phyloP scores from a whole-genome alignment of 1,140 invertebrate genomes.

The Globodera rostochiensis region DNA sequence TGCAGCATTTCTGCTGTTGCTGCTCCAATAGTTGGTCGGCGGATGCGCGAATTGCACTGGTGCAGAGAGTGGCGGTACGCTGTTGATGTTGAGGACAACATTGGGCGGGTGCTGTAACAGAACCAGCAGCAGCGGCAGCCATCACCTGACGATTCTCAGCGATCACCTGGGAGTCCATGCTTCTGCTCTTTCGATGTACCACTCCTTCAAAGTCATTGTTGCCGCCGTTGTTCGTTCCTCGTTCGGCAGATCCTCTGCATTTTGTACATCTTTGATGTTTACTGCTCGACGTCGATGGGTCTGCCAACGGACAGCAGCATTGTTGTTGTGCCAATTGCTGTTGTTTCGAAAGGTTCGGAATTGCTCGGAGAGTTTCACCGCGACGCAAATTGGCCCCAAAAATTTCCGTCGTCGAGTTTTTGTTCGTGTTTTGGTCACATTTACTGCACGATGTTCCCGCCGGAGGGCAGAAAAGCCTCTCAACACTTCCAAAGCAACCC shows the following conservation, averaged over 20 bases:
- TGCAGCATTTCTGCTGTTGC: neutral
- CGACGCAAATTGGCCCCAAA: neutral
- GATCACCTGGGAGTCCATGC: slow-evolving; percentile 60
- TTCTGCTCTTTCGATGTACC: slow-evolving; percentile 53
- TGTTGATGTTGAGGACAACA: neutral
- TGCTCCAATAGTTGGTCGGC: neutral
- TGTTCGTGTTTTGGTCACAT: neutral
- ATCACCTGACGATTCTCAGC: slow-evolving; percentile 8
- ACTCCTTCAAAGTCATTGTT: slow-evolving; percentile 24
- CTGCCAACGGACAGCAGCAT: neutral
- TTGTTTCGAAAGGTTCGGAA: neutral
- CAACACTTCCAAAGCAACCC: slow-evolving; percentile 2
- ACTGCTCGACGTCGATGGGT: neutral
- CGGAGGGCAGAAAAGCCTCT: neutral
- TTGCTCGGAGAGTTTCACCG: neutral
- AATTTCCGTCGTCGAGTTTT: neutral
- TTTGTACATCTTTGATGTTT: neutral
- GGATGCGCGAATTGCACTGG: neutral
- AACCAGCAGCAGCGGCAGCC: slow-evolving; percentile 3
- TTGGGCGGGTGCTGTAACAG: neutral
- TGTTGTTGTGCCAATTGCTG: slow-evolving; percentile 11
- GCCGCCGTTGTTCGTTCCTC: neutral
- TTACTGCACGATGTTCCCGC: neutral
- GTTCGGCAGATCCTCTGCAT: neutral
- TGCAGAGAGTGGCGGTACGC: neutral